Percentiles rank a stretch among this genome's conserved stretches.
phyloP scores from a whole-genome alignment of 2,888 invertebrate genomes.

The Merodon equestris region DNA sequence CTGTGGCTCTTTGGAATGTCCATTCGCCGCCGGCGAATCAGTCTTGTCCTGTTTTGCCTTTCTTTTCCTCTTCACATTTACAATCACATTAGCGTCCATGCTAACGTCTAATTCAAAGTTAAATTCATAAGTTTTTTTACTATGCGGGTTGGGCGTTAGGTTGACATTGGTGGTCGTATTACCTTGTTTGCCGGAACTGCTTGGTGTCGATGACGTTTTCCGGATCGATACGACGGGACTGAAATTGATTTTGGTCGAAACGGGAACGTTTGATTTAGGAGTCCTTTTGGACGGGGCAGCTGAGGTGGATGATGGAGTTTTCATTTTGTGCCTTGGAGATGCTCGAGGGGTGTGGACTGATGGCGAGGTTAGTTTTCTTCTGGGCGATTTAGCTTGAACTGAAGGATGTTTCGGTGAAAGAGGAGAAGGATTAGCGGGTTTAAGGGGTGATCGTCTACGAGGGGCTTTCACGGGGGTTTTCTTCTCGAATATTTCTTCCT shows the following conservation, averaged over 20 bases:
- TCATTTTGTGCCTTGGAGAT: slow-evolving; percentile 5
- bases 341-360: slow-evolving; percentile 27
- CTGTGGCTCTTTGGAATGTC: slow-evolving; percentile 70
- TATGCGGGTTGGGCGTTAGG: slow-evolving; percentile 75
- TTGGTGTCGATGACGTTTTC: slow-evolving; percentile 27
- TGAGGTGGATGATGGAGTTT: background rate
- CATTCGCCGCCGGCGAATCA: slow-evolving; percentile 20
- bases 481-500: slow-evolving; percentile 48
- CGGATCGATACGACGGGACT: slow-evolving; percentile 72
- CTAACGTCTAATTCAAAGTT: slow-evolving; percentile 79
- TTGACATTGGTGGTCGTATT: slow-evolving; percentile 77
- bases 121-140: slow-evolving; percentile 77
- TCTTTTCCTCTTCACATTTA: slow-evolving; percentile 78
- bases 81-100: slow-evolving; percentile 78
- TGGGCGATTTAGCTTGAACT: slow-evolving; percentile 33
- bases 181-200: slow-evolving; percentile 72
- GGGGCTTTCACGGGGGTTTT: slow-evolving; percentile 24
- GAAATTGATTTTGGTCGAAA: slow-evolving; percentile 72
- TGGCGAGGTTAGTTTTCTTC: slow-evolving; percentile 24
- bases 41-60: slow-evolving; percentile 64
- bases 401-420: slow-evolving; percentile 37
- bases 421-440: background rate
- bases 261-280: slow-evolving; percentile 63
- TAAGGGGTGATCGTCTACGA: background rate
- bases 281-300: too few relatives aligned